phyloP scores from a whole-genome alignment of 2,888 invertebrate genomes.

The Lochmaea capreae region DNA sequence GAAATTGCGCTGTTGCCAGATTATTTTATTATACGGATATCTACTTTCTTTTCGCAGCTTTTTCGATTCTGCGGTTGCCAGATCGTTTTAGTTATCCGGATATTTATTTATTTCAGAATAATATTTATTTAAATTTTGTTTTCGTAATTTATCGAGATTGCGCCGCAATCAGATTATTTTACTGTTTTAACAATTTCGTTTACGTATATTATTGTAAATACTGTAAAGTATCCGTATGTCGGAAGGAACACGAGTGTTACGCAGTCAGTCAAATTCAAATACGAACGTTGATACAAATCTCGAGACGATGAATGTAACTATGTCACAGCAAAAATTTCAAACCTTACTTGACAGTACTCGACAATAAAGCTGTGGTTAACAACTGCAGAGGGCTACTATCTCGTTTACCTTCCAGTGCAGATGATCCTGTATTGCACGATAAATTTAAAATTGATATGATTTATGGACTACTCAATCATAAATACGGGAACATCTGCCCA shows the following conservation, averaged over 20 bases:
- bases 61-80: neutral
- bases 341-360: constrained; percentile 36
- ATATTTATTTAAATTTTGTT: neutral
- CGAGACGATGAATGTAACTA: constrained; percentile 8
- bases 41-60: neutral
- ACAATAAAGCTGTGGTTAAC: constrained; percentile 40
- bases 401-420: constrained; percentile 14
- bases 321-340: constrained; percentile 23
- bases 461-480: constrained; percentile 16
- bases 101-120: neutral
- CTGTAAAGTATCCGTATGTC: neutral
- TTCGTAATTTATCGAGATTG: neutral
- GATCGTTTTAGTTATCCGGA: neutral
- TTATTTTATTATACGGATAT: neutral
- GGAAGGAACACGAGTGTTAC: constrained; percentile 2
- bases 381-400: constrained; percentile 24
- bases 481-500: constrained; percentile 18
- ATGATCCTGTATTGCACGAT: constrained; percentile 22
- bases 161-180: too few relatives aligned
- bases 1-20: constrained; percentile 2
- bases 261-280: constrained; percentile 1
- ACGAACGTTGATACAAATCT: neutral
- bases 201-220: too few relatives aligned
- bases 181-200: too few relatives aligned
- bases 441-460: constrained; percentile 28